These are phyloP conservation scores for Diuraphis noxia DNA, from an alignment of 1,140 invertebrate species.

Conservation along the genomic window DNA sequence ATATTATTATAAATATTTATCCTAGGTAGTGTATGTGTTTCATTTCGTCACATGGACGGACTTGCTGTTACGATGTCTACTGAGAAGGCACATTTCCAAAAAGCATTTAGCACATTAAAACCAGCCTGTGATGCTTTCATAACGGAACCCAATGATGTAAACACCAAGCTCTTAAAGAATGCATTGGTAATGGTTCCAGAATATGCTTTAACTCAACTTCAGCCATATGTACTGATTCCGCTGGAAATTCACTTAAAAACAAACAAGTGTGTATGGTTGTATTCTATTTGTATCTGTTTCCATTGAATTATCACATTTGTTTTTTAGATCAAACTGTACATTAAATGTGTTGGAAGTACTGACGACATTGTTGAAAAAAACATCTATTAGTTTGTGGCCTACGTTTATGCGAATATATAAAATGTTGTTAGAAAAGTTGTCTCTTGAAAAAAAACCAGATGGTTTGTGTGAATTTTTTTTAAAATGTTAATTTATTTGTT, in stretches of 20 bases:
- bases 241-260: conserved; percentile 47
- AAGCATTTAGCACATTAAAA: conserved; percentile 38
- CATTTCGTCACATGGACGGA: neutral
- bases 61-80: neutral
- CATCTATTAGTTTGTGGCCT: neutral
- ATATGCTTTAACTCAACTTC: neutral
- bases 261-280: conserved; percentile 5
- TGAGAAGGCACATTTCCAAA: neutral
- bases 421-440: conserved; percentile 15
- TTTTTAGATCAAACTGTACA: neutral
- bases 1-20: neutral
- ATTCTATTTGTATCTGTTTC: neutral
- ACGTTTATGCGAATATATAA: conserved; percentile 20
- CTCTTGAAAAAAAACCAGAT: neutral
- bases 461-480: neutral
- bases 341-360: conserved; percentile 5
- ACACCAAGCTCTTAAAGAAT: conserved; percentile 13
- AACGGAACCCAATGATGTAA: conserved; percentile 22
- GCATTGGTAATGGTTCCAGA: conserved; percentile 14
- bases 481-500: neutral
- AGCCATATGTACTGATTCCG: conserved; percentile 41
- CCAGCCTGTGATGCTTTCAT: conserved; percentile 52
- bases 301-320: neutral
- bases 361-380: conserved; percentile 17
- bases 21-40: neutral